phyloP scores from a whole-genome alignment of 1,140 invertebrate genomes.

The Drosophila grimshawi region DNA sequence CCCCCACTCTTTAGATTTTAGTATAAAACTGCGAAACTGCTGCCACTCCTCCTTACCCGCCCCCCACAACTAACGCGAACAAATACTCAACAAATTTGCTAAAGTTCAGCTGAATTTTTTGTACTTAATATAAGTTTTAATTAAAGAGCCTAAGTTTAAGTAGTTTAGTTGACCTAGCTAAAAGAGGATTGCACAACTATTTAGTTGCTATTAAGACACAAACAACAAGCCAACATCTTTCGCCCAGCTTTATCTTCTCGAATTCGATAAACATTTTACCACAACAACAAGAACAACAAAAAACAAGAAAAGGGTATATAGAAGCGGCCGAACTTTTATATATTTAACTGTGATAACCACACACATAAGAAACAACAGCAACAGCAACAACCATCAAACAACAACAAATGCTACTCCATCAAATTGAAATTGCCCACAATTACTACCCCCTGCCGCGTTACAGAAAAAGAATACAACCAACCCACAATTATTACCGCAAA shows the following conservation, averaged over 20 bases:
- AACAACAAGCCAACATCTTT: conserved; percentile 13
- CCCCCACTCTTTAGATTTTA: conserved; percentile 44
- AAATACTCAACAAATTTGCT: conserved; percentile 69
- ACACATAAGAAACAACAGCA: conserved; percentile 66
- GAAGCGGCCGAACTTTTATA: conserved; percentile 66
- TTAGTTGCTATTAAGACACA: conserved; percentile 29
- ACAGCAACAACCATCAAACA: conserved; percentile 27
- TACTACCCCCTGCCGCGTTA: background rate
- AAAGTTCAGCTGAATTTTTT: conserved; percentile 72
- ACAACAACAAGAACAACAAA: conserved; percentile 38
- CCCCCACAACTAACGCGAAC: conserved; percentile 54
- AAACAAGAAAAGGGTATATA: conserved; percentile 64
- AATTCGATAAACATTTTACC: conserved; percentile 19
- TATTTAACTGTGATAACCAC: conserved; percentile 82
- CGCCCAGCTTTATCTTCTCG: conserved; percentile 29
- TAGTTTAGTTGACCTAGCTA: conserved; percentile 81
- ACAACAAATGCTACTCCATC: background rate
- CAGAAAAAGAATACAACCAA: conserved; percentile 1
- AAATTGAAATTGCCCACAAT: conserved; percentile 21
- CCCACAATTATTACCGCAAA: conserved; percentile 3
- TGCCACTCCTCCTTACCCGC: conserved; percentile 11
- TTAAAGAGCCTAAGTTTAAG: conserved; percentile 63
- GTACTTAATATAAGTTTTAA: conserved; percentile 65
- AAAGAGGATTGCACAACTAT: conserved; percentile 56
- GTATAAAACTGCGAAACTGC: conserved; percentile 62